Evolutionary conservation across 1,140 invertebrate genomes (phyloP).

Genomic region (Nephila pilipes): DNA sequence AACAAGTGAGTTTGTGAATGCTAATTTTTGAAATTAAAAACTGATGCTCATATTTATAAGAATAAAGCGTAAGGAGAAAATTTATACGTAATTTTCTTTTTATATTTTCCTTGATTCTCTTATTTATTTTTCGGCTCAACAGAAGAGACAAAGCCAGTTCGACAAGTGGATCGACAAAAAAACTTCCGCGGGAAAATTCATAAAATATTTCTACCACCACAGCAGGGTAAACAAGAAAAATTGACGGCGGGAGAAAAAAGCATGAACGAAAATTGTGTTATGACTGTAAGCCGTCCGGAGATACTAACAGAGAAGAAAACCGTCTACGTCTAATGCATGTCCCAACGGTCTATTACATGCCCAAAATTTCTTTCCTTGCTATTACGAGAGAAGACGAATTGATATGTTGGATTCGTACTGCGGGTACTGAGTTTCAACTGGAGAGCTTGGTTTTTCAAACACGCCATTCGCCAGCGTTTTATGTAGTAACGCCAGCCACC

Average conservation of each 20-base stretch:
- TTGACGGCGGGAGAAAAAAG: background rate
- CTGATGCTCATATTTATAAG: too few relatives aligned
- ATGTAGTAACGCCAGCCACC: constrained; percentile 42
- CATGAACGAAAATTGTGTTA: constrained; percentile 53
- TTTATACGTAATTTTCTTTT: too few relatives aligned
- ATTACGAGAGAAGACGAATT: constrained; percentile 62
- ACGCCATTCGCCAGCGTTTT: constrained; percentile 51
- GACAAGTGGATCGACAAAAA: constrained; percentile 23
- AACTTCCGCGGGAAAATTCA: constrained; percentile 38
- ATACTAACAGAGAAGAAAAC: constrained; percentile 44
- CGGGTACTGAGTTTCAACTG: constrained; percentile 46
- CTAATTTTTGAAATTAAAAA: too few relatives aligned
- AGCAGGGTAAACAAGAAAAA: constrained; percentile 46
- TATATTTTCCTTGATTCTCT: too few relatives aligned
- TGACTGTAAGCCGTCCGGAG: constrained; percentile 47
- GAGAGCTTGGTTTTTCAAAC: constrained; percentile 65
- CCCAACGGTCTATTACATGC: constrained; percentile 67
- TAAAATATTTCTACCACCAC: constrained; percentile 49
- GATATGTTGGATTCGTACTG: constrained; percentile 56
- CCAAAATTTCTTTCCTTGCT: constrained; percentile 59
- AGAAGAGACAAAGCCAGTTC: background rate
- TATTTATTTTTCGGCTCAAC: background rate
- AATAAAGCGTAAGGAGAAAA: too few relatives aligned
- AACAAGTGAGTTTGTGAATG: too few relatives aligned
- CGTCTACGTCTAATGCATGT: constrained; percentile 62